A percentile compares a stretch with the other conserved stretches of the same genome.
These are phyloP conservation scores for Sthenelais limicola DNA, from an alignment of 2,888 invertebrate species.

Conservation along the genomic window DNA sequence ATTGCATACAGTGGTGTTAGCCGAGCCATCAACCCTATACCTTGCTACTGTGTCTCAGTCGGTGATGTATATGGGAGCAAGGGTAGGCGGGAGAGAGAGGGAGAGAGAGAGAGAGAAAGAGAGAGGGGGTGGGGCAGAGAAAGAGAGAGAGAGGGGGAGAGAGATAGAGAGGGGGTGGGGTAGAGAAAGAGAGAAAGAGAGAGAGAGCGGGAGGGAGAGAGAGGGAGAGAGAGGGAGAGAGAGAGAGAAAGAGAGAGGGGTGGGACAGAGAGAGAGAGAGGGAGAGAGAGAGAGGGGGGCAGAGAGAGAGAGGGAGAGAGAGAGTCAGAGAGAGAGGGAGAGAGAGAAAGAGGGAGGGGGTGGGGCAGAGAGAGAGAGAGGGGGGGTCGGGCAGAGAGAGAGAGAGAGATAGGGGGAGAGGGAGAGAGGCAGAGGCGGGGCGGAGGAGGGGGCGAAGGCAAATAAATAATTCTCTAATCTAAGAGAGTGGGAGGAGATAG, in stretches of 20 bases:
- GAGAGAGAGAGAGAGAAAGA: background rate
- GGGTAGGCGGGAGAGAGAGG: background rate
- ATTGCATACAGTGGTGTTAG: no score
- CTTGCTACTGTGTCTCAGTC: no score
- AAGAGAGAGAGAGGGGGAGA: background rate
- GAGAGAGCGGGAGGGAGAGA: no score
- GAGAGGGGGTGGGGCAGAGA: background rate
- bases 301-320: background rate
- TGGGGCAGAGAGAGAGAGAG: no score
- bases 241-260: slow-evolving; percentile 12
- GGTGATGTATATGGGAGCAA: background rate
- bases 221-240: background rate
- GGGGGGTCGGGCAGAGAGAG: no score
- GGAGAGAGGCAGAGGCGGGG: no score
- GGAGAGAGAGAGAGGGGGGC: slow-evolving; percentile 7
- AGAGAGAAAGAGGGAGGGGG: background rate
- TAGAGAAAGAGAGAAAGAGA: background rate
- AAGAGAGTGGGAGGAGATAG: no score
- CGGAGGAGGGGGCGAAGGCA: no score
- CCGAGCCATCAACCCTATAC: no score
- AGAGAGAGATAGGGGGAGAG: no score
- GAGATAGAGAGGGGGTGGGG: no score
- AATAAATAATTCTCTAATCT: no score
- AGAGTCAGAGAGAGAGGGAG: slow-evolving; percentile 13
- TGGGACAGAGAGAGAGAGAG: background rate